phyloP scores from a whole-genome alignment of 2,888 invertebrate species.

The Emmelina monodactyla region DNA sequence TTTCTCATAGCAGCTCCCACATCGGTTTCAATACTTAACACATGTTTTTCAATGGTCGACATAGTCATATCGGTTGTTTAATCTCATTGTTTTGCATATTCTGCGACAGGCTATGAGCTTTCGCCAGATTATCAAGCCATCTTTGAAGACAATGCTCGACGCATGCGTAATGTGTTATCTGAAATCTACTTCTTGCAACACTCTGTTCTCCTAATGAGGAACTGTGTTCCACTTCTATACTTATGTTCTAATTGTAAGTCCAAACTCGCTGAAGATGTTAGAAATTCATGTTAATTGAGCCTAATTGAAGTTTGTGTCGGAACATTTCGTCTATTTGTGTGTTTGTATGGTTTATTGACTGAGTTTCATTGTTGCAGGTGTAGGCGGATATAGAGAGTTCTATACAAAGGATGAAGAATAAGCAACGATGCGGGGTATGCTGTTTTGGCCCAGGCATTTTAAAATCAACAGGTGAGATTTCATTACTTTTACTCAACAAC shows the following conservation, averaged over 20 bases:
- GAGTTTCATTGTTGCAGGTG: constrained; percentile 34
- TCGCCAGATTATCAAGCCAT: constrained; percentile 43
- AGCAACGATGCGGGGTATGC: constrained; percentile 47
- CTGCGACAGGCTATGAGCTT: constrained; percentile 24
- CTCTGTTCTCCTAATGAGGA: constrained; percentile 58
- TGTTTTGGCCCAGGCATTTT: constrained; percentile 42
- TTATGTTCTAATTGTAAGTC: constrained; percentile 44
- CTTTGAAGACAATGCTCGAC: constrained; percentile 53
- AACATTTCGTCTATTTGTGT: too few relatives aligned
- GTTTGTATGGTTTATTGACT: constrained; percentile 11
- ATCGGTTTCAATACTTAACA: too few relatives aligned
- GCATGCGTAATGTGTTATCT: constrained; percentile 64
- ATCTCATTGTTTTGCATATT: not conserved
- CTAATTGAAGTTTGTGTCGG: constrained; percentile 35
- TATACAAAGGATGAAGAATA: constrained; percentile 57
- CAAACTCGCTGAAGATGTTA: constrained; percentile 20
- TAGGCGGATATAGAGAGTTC: constrained; percentile 29
- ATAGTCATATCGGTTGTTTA: not conserved
- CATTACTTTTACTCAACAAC: not conserved
- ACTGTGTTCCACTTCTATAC: constrained; percentile 42
- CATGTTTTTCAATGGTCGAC: too few relatives aligned
- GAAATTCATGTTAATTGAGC: constrained; percentile 36
- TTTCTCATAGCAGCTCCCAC: too few relatives aligned
- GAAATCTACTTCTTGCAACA: constrained; percentile 55
- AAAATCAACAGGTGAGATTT: constrained; percentile 44